Evolutionary conservation across 2,888 invertebrate species (phyloP).

Genomic region (Melanophora roralis): DNA sequence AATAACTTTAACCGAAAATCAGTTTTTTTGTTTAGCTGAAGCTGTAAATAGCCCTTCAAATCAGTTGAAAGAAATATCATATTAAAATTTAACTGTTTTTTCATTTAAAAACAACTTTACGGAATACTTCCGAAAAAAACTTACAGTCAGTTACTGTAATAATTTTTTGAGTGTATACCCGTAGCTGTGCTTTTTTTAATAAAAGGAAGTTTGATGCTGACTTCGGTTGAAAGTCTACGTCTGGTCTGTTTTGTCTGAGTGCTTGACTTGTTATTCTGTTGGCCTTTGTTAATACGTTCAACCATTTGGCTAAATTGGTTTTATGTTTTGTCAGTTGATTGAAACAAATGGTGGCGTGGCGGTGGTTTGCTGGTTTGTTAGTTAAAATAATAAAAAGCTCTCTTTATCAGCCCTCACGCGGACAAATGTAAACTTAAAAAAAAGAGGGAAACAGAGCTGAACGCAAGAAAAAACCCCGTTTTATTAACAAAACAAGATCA

Average conservation of each 20-base stretch:
- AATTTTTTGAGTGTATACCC: no score
- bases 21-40: no score
- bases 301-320: slow-evolving; percentile 29
- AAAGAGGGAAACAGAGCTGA: background rate
- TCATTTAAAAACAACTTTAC: no score
- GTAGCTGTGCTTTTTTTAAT: no score
- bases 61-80: no score
- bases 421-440: background rate
- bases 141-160: no score
- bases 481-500: slow-evolving; percentile 65
- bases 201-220: slow-evolving; percentile 9
- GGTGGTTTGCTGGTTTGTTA: slow-evolving; percentile 18
- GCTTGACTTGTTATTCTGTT: slow-evolving; percentile 1
- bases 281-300: background rate
- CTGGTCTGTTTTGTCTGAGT: background rate
- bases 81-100: no score
- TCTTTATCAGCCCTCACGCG: slow-evolving; percentile 21
- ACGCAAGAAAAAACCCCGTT: slow-evolving; percentile 40
- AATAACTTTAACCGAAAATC: no score
- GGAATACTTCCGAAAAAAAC: no score
- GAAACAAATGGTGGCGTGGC: slow-evolving; percentile 38
- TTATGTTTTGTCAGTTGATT: slow-evolving; percentile 44
- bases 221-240: background rate
- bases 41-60: no score
- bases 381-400: slow-evolving; percentile 20